phyloP scores from a whole-genome alignment of 2,888 invertebrate genomes.

The Homarus gammarus region DNA sequence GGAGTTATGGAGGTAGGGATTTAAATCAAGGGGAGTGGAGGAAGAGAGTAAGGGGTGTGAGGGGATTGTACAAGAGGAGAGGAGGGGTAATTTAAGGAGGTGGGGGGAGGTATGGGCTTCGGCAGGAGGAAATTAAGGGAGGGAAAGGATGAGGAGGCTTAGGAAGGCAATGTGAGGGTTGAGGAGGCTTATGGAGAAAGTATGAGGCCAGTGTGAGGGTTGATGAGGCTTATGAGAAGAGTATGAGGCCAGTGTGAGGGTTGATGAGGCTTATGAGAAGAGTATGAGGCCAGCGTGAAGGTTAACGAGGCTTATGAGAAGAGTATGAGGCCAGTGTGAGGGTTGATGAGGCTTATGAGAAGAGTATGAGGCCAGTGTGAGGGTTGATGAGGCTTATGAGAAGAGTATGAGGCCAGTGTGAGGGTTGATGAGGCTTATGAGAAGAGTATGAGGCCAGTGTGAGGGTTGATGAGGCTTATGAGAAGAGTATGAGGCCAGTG shows the following conservation, averaged over 20 bases:
- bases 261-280: not conserved
- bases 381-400: not conserved
- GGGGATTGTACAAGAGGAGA: not conserved
- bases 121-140: not conserved
- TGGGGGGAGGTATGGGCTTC: not conserved
- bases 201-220: not conserved
- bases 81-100: not conserved
- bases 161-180: not conserved
- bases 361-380: not conserved
- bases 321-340: not conserved
- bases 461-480: not conserved
- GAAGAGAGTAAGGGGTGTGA: not conserved
- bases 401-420: not conserved
- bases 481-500: not conserved
- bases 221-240: not conserved
- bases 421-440: not conserved
- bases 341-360: not conserved
- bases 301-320: not conserved
- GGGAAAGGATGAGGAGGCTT: not conserved
- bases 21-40: not conserved
- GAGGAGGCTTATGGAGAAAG: slow-evolving; percentile 8
- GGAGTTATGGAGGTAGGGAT: not conserved
- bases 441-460: not conserved
- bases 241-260: not conserved
- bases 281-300: not conserved